These are phyloP conservation scores for Urocitellus parryii DNA, from an alignment of 2,113 vertebrate genomes.

Conservation along the genomic window DNA sequence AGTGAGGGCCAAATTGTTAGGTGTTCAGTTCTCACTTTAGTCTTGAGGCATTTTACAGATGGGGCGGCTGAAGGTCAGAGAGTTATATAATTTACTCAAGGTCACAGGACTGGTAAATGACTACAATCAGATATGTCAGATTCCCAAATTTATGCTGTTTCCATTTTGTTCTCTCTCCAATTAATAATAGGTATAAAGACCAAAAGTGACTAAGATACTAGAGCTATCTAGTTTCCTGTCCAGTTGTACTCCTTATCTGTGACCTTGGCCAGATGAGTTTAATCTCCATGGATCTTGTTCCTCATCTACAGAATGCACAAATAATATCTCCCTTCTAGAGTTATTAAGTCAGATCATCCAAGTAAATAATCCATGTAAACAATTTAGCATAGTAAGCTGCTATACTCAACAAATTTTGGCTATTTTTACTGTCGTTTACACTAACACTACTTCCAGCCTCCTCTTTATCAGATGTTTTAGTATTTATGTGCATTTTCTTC, in stretches of 20 bases:
- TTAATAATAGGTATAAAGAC: background rate
- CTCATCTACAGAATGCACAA: constrained; percentile 9
- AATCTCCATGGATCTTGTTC: background rate
- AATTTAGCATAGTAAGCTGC: background rate
- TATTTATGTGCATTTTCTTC: background rate
- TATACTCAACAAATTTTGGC: background rate
- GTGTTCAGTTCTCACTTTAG: background rate
- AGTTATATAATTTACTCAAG: background rate
- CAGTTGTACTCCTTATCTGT: background rate
- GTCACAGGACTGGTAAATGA: background rate
- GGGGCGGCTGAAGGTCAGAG: background rate
- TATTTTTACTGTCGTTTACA: constrained; percentile 8
- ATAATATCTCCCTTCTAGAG: background rate
- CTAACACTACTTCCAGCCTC: background rate
- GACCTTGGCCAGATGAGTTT: background rate
- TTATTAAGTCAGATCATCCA: background rate
- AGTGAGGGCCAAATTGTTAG: background rate
- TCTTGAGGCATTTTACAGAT: constrained; percentile 12
- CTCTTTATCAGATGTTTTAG: background rate
- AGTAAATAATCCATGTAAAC: background rate
- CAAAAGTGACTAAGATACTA: background rate
- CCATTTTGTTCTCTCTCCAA: constrained; percentile 30
- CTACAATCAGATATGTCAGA: constrained; percentile 24
- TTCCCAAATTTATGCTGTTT: constrained; percentile 20
- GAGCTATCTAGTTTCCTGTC: background rate